Percentiles rank a stretch among this genome's conserved stretches.
Evolutionary conservation across 2,797 vertebrate species (phyloP).

Genomic region (Smutsia temminckii): DNA sequence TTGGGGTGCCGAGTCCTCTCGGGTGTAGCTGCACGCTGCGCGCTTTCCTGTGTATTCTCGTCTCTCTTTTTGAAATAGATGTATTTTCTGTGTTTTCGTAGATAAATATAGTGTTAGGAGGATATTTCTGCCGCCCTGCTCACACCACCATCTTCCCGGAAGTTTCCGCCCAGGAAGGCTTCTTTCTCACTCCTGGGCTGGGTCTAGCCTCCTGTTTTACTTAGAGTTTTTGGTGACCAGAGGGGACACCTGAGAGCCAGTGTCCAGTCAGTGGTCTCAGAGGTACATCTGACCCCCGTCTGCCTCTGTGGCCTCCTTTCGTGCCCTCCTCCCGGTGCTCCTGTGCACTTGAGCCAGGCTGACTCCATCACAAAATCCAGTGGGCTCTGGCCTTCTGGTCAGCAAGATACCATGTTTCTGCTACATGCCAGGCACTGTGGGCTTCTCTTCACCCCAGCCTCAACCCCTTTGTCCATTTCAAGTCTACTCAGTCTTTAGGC

Average conservation of each 20-base stretch:
- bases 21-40: too few relatives aligned
- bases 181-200: too few relatives aligned
- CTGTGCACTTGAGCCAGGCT: not conserved
- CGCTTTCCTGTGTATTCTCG: too few relatives aligned
- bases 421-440: not conserved
- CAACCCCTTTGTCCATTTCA: not conserved
- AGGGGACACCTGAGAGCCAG: not conserved
- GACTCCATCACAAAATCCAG: not conserved
- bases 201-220: not conserved
- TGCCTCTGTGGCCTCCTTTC: not conserved
- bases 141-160: too few relatives aligned
- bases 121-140: too few relatives aligned
- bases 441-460: not conserved
- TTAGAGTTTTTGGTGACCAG: not conserved
- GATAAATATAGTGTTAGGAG: too few relatives aligned
- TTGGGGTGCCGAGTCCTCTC: too few relatives aligned
- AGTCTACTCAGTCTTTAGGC: not conserved
- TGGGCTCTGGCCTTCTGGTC: not conserved
- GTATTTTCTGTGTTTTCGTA: too few relatives aligned
- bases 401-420: not conserved
- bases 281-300: not conserved
- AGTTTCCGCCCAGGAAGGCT: too few relatives aligned
- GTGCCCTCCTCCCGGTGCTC: not conserved
- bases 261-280: not conserved
- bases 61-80: too few relatives aligned